A percentile compares a stretch with the other conserved stretches of the same genome.
phyloP scores from a whole-genome alignment of 2,797 vertebrate species.

The Aldrovandia affinis region DNA sequence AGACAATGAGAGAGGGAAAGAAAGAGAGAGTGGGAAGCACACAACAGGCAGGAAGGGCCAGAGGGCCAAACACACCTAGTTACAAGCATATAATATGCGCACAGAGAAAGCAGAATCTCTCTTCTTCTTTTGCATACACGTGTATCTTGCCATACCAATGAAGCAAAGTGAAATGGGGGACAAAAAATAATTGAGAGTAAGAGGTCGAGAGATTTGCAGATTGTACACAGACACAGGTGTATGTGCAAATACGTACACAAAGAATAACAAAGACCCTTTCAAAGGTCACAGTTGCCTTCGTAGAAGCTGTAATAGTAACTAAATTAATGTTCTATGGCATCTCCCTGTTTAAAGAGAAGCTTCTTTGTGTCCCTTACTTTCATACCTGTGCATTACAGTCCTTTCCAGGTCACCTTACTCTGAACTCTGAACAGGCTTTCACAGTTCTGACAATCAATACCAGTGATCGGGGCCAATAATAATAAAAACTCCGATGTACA shows the following conservation, averaged over 20 bases:
- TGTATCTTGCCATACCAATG: neutral
- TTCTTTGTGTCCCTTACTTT: neutral
- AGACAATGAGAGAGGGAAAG: neutral
- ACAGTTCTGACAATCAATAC: no score
- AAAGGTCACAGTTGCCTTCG: neutral
- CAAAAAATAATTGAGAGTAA: neutral
- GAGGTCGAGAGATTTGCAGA: neutral
- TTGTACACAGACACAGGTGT: constrained; percentile 32
- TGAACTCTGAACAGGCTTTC: no score
- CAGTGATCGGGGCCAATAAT: no score
- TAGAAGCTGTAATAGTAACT: neutral
- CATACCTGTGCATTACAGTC: neutral
- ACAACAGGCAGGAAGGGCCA: constrained; percentile 48
- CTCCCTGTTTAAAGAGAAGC: no score
- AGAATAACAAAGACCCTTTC: neutral
- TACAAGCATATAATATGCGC: constrained; percentile 40
- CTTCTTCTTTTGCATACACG: no score
- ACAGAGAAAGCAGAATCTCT: constrained; percentile 30
- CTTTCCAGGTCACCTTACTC: neutral
- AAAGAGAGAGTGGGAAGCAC: constrained; percentile 44
- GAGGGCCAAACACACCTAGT: constrained; percentile 43
- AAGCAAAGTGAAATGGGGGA: constrained; percentile 7
- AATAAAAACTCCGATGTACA: neutral
- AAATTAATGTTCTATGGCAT: neutral
- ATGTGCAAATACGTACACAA: constrained; percentile 29